These are phyloP conservation scores for Maconellicoccus hirsutus DNA, from an alignment of 1,140 invertebrate genomes.

Conservation along the genomic window DNA sequence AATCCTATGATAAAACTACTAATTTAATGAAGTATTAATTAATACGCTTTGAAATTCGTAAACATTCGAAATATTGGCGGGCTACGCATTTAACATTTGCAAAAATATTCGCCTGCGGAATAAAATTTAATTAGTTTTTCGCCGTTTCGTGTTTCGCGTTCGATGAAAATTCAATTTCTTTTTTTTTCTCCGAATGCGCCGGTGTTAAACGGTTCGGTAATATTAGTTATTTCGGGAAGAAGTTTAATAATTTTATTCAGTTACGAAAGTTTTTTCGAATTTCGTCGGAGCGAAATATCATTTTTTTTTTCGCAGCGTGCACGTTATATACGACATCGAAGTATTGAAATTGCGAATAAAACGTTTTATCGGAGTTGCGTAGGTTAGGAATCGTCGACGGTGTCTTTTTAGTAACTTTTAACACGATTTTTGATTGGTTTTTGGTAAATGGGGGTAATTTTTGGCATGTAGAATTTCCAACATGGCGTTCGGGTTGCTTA, in stretches of 20 bases:
- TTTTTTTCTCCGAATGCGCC: neutral
- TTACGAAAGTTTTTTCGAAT: neutral
- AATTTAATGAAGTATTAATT: neutral
- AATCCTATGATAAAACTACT: neutral
- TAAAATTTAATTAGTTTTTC: constrained; percentile 10
- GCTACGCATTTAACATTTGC: too few relatives aligned
- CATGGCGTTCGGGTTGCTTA: too few relatives aligned
- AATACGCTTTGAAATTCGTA: neutral
- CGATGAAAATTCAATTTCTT: neutral
- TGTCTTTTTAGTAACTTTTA: too few relatives aligned
- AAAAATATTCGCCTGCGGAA: neutral
- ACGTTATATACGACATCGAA: too few relatives aligned
- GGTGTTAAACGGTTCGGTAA: neutral
- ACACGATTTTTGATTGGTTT: too few relatives aligned
- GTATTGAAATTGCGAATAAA: neutral
- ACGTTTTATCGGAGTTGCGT: neutral
- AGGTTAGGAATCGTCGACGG: too few relatives aligned
- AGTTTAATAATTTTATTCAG: neutral
- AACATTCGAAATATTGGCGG: neutral
- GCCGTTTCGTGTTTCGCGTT: neutral
- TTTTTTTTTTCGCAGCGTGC: neutral
- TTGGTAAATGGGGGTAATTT: too few relatives aligned
- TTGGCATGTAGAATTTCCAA: too few relatives aligned
- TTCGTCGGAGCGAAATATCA: neutral
- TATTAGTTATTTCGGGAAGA: neutral